Evolutionary conservation across 2,113 vertebrate genomes (phyloP).

Genomic region (Colinus virginianus): DNA sequence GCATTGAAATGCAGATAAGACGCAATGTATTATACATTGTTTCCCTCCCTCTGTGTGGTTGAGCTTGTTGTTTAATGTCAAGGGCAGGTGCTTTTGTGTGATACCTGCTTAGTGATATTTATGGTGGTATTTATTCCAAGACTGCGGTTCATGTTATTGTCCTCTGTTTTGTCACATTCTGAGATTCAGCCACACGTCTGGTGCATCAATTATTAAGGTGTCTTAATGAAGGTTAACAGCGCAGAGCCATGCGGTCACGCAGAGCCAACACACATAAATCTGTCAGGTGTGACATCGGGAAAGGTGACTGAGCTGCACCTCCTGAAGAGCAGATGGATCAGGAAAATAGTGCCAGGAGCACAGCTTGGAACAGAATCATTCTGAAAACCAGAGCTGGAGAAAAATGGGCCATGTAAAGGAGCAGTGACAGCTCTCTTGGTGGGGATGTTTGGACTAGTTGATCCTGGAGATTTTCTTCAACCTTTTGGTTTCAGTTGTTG

Average conservation of each 20-base stretch:
- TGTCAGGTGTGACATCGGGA: rapidly evolving
- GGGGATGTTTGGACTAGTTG: too few relatives aligned
- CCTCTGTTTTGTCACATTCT: background rate
- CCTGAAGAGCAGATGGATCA: background rate
- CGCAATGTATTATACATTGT: background rate
- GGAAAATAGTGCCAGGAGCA: background rate
- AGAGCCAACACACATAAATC: background rate
- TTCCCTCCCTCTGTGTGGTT: background rate
- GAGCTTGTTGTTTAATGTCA: constrained; percentile 34
- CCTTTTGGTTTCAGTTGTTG: background rate
- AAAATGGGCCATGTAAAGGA: background rate
- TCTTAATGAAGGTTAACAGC: constrained; percentile 51
- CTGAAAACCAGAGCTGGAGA: background rate
- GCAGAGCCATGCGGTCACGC: background rate
- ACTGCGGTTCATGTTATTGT: background rate
- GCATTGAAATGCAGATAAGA: constrained; percentile 59
- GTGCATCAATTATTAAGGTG: constrained; percentile 23
- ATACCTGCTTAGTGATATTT: constrained; percentile 52
- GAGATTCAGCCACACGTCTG: constrained; percentile 33
- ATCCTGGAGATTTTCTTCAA: too few relatives aligned
- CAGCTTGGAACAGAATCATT: background rate
- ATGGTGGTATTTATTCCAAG: constrained; percentile 49
- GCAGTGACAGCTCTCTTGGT: rapidly evolving
- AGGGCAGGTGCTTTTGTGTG: constrained; percentile 32
- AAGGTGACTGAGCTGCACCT: background rate